Percentiles rank a stretch among this genome's conserved stretches.
These are phyloP conservation scores for Verasper variegatus DNA, from an alignment of 2,113 vertebrate genomes.

Conservation along the genomic window DNA sequence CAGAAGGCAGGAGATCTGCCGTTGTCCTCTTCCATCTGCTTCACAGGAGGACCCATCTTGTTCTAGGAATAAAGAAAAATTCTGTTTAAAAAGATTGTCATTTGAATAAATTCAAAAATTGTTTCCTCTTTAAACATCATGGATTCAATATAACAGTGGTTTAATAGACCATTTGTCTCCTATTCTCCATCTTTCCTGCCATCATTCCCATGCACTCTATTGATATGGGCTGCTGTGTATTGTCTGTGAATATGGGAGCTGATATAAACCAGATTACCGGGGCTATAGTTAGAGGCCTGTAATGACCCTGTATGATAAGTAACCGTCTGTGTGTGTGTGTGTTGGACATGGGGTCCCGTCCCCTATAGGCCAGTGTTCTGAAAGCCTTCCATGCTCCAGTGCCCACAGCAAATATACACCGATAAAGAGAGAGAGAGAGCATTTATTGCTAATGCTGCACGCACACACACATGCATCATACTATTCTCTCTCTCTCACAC, in stretches of 20 bases:
- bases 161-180: conserved; percentile 35
- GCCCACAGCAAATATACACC: conserved; percentile 83
- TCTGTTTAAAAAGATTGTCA: conserved; percentile 12
- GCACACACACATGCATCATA: conserved; percentile 27
- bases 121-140: neutral
- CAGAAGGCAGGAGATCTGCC: conserved; percentile 70
- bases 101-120: neutral
- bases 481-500: conserved; percentile 14
- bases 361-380: conserved; percentile 80
- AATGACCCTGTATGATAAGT: conserved; percentile 83
- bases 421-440: conserved; percentile 81
- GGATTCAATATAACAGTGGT: conserved; percentile 15
- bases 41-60: conserved; percentile 47
- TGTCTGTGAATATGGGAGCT: conserved; percentile 65
- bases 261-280: conserved; percentile 79
- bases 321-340: conserved; percentile 50
- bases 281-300: conserved; percentile 80
- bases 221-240: conserved; percentile 55
- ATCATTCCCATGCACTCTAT: conserved; percentile 68
- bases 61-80: conserved; percentile 62
- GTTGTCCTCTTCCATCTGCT: neutral
- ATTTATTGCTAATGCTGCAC: conserved; percentile 76
- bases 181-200: conserved; percentile 21
- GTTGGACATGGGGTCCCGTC: conserved; percentile 67
- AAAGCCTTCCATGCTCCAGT: conserved; percentile 83